Base-by-base conservation (phyloP, 2,888 invertebrate species). In the Nipponacmea schrenckii region DNA sequence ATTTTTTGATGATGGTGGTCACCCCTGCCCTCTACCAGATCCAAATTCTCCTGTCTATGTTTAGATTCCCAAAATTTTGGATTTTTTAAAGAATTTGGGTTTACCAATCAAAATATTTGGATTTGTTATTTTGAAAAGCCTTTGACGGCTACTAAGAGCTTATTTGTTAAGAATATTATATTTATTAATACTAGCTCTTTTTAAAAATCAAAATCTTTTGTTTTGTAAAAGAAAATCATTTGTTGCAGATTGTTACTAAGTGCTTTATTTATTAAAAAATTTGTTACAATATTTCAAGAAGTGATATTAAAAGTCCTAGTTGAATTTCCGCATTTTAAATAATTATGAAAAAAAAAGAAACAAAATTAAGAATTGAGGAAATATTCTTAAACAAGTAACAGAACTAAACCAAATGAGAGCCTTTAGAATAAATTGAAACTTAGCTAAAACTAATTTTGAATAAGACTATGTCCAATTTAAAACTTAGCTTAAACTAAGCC, bases 1-100 rank as follows among this genome's bases (percentile, higher is more conserved):
- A 85, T 99, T 99, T 91, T 99, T 99, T 90, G 97, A 97, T 72
- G 87, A 88, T 72, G 87, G 85, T 64, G 88, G 87, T 14, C 86
- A 86, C 73, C 85, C 86, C 2, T 84, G 81, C 67, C 81, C 84
- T 12, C 68, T 77, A 50, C 76, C 74, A 63, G 80, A 80, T 71
- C 74, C 77, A 15, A 80, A 80, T 68, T 79, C 79, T 7, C 82
- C 82, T 5, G 81, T 83, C 15, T 83, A 82, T 74, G 83, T 83
- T 64, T 83, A 79, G 78, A 20, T 56, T 20, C 10, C 56, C n/a
- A 24, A 24, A 56, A 56, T 44, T 27, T 14, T 10, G 27, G 27
- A 62, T 17, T 27, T 20, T 62, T 62, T 62, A 5, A 15, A 62
- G 27, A 27, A 15, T 17, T 62, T 62, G 15, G 27, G 62, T 26